Evolutionary conservation across 2,797 vertebrate genomes (phyloP).

Genomic region (Squalus acanthias): DNA sequence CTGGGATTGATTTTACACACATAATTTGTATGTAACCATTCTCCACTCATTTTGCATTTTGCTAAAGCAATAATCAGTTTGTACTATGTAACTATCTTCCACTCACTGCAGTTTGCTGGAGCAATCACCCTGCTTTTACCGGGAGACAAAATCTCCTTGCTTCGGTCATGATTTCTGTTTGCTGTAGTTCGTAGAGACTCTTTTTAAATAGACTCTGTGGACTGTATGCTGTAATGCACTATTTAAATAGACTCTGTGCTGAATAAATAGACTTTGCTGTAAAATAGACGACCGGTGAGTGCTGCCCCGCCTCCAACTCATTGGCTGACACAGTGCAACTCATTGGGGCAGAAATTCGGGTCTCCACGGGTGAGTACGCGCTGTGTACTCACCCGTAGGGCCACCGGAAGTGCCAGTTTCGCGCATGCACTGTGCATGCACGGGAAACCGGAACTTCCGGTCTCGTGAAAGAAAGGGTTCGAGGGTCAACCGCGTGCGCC

Average conservation of each 20-base stretch:
- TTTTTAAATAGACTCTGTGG: neutral
- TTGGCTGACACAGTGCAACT: neutral
- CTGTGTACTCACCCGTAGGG: too few species aligned
- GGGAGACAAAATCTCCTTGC: neutral
- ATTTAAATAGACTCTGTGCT: neutral
- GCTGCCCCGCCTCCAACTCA: neutral
- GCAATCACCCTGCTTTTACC: too few species aligned
- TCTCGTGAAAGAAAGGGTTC: too few species aligned
- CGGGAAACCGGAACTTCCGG: too few species aligned
- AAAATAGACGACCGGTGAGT: neutral
- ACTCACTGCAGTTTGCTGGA: too few species aligned
- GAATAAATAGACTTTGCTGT: neutral
- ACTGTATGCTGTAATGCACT: neutral
- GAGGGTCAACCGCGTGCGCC: too few species aligned
- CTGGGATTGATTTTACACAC: neutral
- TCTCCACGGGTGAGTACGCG: too few species aligned
- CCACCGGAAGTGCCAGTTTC: too few species aligned
- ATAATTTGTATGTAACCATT: neutral
- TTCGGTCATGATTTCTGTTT: neutral
- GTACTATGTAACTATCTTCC: neutral
- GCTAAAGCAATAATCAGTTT: neutral
- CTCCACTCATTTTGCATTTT: neutral
- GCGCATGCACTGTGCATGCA: too few species aligned
- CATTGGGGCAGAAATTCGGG: too few species aligned
- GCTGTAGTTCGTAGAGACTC: neutral